These are phyloP conservation scores for Cheilosia vulpina DNA, from an alignment of 2,888 invertebrate species.

Conservation along the genomic window DNA sequence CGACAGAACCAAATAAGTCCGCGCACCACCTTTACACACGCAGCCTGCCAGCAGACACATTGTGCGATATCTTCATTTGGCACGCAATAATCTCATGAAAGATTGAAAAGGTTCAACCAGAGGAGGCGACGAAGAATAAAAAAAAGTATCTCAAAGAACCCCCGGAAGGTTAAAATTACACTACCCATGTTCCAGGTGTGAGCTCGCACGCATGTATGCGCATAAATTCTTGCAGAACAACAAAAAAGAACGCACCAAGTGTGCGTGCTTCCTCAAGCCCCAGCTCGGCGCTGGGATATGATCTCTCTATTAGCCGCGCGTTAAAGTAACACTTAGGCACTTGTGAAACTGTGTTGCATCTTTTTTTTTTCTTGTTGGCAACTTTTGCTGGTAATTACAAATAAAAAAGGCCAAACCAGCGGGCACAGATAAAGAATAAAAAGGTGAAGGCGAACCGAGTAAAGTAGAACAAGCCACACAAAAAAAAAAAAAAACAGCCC, in stretches of 20 bases:
- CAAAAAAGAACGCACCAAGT: constrained; percentile 1
- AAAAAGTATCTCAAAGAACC: constrained; percentile 35
- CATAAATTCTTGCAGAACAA: constrained; percentile 47
- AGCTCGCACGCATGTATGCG: constrained; percentile 58
- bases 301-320: constrained; percentile 66
- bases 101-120: constrained; percentile 35
- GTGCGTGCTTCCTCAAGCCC: neutral
- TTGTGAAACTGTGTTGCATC: constrained; percentile 47
- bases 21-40: constrained; percentile 42
- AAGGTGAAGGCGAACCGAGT: constrained; percentile 42
- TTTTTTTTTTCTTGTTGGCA: constrained; percentile 8
- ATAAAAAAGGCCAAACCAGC: constrained; percentile 37
- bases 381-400: constrained; percentile 49
- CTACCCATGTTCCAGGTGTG: constrained; percentile 63
- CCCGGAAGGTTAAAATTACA: constrained; percentile 58
- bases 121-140: constrained; percentile 5
- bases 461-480: constrained; percentile 1
- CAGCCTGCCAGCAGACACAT: constrained; percentile 42
- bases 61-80: constrained; percentile 68
- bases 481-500: neutral
- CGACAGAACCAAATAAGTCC: constrained; percentile 43
- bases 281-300: constrained; percentile 41
- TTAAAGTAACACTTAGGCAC: constrained; percentile 50
- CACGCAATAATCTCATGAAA: constrained; percentile 67
- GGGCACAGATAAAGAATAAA: constrained; percentile 5